Evolutionary conservation across 2,113 vertebrate genomes (phyloP), one percentile per base, ranked within the genome.

Genomic region (Oxyruncus cristatus): DNA sequence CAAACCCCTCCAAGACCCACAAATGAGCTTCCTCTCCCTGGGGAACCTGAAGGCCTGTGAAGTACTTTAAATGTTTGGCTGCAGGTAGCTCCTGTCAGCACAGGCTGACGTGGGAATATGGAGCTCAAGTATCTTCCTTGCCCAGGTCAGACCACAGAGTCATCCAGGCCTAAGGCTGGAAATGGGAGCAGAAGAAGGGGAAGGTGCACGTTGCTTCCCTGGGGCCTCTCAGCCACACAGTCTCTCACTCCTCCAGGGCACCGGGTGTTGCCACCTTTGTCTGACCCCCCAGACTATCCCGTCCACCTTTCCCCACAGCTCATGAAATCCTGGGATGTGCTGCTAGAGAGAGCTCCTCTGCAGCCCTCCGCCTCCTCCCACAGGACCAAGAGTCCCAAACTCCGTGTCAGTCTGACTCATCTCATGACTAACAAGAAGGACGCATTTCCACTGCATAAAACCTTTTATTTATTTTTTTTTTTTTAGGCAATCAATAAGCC

Each of bases 401-500:
- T 53, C 65, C 4, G 15, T 32, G 42, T 18, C 74, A 84, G 47
- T 14, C 80, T 71, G 50, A 53, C 71, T 80, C 68, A 91, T 24
- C 19, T 58, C 50, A 68, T 53, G 44, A 30, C 30, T 71, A 75
- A 58, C 62, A 50, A 42, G 39, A 35, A 59, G n/a, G 67, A 85
- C 7, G 5, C 24, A 50, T 72, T 78, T 90, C 65, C 68, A 62
- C 47, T 21, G 16, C 52, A 85, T 47, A 92, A 94, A 89, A 11
- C 8, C 46, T 86, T 81, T 65, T 73, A 72, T 95, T 92, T 83
- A 30, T 33, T 39, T 35, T 9, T 37, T 66, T 85, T 79, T 88
- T 63, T 49, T 49, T 49, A 95, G 61, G 63, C 93, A 67, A 68
- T 78, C 71, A 91, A 77, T 96, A 95, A 93, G 42, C 10, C 22